Percentiles rank a stretch among this genome's conserved stretches.
Conservation (phyloP, 2,888 invertebrate species). For the Pseudoips prasinana region DNA sequence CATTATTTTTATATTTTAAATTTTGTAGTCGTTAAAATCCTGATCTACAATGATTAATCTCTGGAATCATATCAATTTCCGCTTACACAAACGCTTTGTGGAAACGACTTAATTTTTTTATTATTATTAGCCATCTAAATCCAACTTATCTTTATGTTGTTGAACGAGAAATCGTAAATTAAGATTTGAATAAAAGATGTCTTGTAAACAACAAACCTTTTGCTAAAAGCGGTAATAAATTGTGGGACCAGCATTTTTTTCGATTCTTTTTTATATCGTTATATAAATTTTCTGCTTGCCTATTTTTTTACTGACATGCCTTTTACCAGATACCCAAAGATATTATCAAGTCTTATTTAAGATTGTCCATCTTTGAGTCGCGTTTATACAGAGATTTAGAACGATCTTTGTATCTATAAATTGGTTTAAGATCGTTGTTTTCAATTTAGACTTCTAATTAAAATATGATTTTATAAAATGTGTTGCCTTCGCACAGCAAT, state of each 20-base stretch:
- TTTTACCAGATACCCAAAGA: constrained; percentile 36
- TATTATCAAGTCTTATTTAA: constrained; percentile 28
- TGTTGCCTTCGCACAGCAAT: too few relatives aligned
- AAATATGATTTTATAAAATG: too few relatives aligned
- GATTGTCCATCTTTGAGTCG: constrained; percentile 10
- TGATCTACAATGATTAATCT: too few relatives aligned
- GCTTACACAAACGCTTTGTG: constrained; percentile 26
- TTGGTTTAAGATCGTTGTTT: too few relatives aligned
- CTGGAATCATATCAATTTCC: constrained; percentile 33
- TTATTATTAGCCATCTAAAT: constrained; percentile 46
- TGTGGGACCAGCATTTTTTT: constrained; percentile 48
- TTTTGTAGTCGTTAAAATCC: too few relatives aligned
- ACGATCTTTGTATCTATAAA: too few relatives aligned
- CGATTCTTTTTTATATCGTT: constrained; percentile 32
- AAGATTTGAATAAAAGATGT: constrained; percentile 74
- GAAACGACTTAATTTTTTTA: constrained; percentile 30
- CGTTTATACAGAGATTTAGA: too few relatives aligned
- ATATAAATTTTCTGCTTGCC: constrained; percentile 48
- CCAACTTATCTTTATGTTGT: constrained; percentile 63
- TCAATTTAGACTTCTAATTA: too few relatives aligned
- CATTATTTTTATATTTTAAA: too few relatives aligned
- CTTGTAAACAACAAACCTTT: constrained; percentile 77
- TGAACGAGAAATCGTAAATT: constrained; percentile 69
- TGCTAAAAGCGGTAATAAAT: constrained; percentile 76
- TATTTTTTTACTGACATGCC: constrained; percentile 40